Base-by-base conservation (phyloP, 2,113 vertebrate species). In the Hirundichthys speculiger region DNA sequence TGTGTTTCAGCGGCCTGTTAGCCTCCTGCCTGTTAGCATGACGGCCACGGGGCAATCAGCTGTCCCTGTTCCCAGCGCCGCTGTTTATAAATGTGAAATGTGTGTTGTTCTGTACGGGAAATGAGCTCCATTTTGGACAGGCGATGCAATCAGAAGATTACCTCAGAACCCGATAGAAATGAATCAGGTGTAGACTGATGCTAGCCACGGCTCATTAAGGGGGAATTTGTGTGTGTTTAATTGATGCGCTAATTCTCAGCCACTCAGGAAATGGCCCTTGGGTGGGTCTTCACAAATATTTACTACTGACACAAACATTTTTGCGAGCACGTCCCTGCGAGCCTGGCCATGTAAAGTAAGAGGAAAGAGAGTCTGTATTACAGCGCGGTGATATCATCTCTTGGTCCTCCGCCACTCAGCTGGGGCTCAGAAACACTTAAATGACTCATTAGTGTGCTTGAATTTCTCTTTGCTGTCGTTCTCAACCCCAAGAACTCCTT, bases 231-330 rank as follows among this genome's bases (percentile, higher is more conserved):
- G 73, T 77, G 39, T 84, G 68, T 80, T 84, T 85, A 89, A 87
- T 90, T 87, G 79, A 77, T 80, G 79, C 81, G 54, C 81, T 87
- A 80, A 86, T 88, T 87, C 58, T 73, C 69, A 81, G 75, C 79
- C 78, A 73, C 83, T 87, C 88, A 90, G 90, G 90, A 91, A 90
- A 90, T 82, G 76, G 79, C 84, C 85, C 81, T 80, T 88, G 90
- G 90, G 87, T 84, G 88, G 87, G 87, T 90, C 86, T 76, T 85
- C 79, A 71, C 89, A 91, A 90, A 90, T 91, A 91, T 91, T 90
- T 91, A 87, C 81, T 76, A 69, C 85, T 68, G 71, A 86, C 63
- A 54, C 73, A 90, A 89, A 88, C 84, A 85, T 73, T 79, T 75
- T 68, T 62, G 55, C 43, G 48, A 77, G 80, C 70, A 64, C 42